Evolutionary conservation across 2,888 invertebrate genomes (phyloP).

Genomic region (Cantharis flavilabris): DNA sequence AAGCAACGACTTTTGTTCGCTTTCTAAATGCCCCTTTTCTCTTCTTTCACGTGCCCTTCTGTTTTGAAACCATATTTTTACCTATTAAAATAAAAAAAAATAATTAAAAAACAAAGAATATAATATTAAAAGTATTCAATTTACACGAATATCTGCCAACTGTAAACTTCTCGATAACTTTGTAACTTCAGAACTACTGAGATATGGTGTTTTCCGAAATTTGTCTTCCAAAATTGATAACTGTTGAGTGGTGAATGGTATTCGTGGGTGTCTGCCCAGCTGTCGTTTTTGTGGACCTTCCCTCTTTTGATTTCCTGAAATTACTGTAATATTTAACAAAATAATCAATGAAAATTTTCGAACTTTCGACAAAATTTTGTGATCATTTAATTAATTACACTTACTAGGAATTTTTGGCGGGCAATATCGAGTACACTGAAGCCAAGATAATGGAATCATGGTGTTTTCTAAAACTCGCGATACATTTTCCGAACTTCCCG

Average conservation of each 20-base stretch:
- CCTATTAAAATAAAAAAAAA: slow-evolving; percentile 33
- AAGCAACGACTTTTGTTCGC: slow-evolving; percentile 7
- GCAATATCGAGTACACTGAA: slow-evolving; percentile 73
- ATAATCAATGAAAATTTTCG: too few relatives aligned
- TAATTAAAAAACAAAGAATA: not conserved
- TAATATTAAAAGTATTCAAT: slow-evolving; percentile 32
- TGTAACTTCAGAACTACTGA: slow-evolving; percentile 70
- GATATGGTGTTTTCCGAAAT: slow-evolving; percentile 68
- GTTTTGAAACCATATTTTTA: slow-evolving; percentile 82
- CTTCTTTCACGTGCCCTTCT: slow-evolving; percentile 75
- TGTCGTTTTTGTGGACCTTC: slow-evolving; percentile 59
- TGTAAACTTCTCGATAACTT: slow-evolving; percentile 66
- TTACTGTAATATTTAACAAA: not conserved
- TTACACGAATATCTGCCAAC: slow-evolving; percentile 71
- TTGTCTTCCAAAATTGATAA: slow-evolving; percentile 70
- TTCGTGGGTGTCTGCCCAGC: slow-evolving; percentile 69
- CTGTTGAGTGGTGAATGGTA: slow-evolving; percentile 75
- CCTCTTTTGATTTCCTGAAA: slow-evolving; percentile 50
- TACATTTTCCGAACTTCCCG: slow-evolving; percentile 47
- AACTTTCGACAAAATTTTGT: not conserved
- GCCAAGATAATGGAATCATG: slow-evolving; percentile 58
- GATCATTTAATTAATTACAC: slow-evolving; percentile 38
- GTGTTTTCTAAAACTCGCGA: slow-evolving; percentile 4
- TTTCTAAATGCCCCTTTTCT: slow-evolving; percentile 56
- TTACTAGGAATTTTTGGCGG: slow-evolving; percentile 74